Percentiles rank a stretch among this genome's conserved stretches.
These are phyloP conservation scores for Monodelphis domestica DNA, from an alignment of 2,797 vertebrate species.

Conservation along the genomic window DNA sequence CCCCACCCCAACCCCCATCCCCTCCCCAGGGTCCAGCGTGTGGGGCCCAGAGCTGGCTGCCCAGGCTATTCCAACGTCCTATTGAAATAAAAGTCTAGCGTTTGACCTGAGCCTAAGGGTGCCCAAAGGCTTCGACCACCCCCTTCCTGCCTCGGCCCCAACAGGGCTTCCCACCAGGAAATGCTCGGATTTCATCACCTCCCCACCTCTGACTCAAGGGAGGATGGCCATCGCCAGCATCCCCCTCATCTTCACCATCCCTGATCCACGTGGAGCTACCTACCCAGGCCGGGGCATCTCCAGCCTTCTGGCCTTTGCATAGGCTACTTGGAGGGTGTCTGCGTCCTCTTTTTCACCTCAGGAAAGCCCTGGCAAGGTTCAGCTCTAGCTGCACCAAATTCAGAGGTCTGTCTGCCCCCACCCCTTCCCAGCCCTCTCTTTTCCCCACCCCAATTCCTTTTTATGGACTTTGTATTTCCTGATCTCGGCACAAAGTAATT, in stretches of 20 bases:
- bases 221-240: background rate
- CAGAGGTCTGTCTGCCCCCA: background rate
- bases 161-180: background rate
- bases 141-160: background rate
- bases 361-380: background rate
- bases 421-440: background rate
- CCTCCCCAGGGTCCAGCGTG: conserved; percentile 12
- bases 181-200: background rate
- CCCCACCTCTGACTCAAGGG: background rate
- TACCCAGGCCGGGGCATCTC: background rate
- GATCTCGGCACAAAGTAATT: background rate
- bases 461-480: background rate
- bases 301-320: background rate
- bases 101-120: background rate
- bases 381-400: background rate
- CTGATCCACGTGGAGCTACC: background rate
- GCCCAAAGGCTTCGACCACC: background rate
- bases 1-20: conserved; percentile 30
- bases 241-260: background rate
- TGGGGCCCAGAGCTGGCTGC: background rate
- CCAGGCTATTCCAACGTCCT: conserved; percentile 50
- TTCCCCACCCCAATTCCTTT: background rate
- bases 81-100: conserved; percentile 21
- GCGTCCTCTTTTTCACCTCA: background rate
- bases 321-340: too few species aligned